Evolutionary conservation across 37 sponge, comb jelly and placozoan genomes (phyloP), one percentile per base, ranked within the genome.

Genomic region (Dysidea cf. avara): DNA sequence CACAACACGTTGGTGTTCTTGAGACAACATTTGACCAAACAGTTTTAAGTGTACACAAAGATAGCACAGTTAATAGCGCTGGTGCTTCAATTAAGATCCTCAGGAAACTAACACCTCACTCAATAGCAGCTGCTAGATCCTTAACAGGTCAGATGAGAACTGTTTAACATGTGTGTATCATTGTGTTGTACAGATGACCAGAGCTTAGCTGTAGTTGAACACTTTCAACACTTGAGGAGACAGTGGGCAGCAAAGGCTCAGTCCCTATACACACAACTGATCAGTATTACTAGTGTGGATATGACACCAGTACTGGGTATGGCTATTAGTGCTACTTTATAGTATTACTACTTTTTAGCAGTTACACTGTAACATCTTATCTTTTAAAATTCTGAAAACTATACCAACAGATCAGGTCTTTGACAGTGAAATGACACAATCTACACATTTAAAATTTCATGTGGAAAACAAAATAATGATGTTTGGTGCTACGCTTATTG

Each of bases 171-270:
- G 26, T 20, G 3, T 7, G 56, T 24, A 69, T 57, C 22, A 20
- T 28, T 6, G 55, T 6, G 17, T 69, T 30, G 12, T n/a, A 26
- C 38, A 88, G 90, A 65, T 75, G 76, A 89, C 1, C 81, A 76
- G 7, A 77, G 80, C 17, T 81, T 72, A 2, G 67, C 64, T 20
- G 67, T 71, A 37, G 17, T 89, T 56, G 91, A 93, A 16, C 90
- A 85, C 43, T 93, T 89, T 54, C 50, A 78, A 33, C 90, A 81
- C 63, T 61, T 89, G 30, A 74, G 80, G 17, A 69, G 94, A 38
- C 91, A 89, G 75, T 93, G 94, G 94, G 81, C 90, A 47, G 36
- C 88, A 1, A 88, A 83, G 38, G 90, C 90, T 21, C 82, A 76
- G 40, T 61, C 33, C 40, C 74, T 92, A 7, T 56, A 40, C 4